Evolutionary conservation across 2,888 invertebrate genomes (phyloP), one percentile per base, ranked within the genome.

Genomic region (Brenthis hecate): DNA sequence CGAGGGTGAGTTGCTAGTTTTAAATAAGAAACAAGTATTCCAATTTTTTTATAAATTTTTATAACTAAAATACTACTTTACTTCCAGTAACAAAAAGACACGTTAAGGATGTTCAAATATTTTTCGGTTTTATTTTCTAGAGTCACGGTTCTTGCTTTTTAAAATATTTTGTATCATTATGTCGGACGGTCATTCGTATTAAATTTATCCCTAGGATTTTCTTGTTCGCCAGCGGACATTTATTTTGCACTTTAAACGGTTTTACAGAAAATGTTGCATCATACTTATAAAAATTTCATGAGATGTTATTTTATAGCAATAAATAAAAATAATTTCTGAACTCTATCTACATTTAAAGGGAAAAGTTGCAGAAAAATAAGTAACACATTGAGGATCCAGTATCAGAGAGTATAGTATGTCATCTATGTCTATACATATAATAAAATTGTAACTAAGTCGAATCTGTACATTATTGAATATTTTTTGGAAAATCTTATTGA

Each of bases 181-280:
- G 50, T 32, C 28, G 6, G 28, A 16, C 50, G 28, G 16, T 60
- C n/a, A 47, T 48, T 48, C 47, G 32, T 58, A 43, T 32, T 54
- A 66, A 58, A 66, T 66, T 53, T 57, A 54, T 58, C 58, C 23
- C 53, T 16, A 36, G 65, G 58, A 58, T 58, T 66, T 66, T 19
- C 58, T 66, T 47, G 47, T 48, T 43, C 47, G n/a, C 51, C 16
- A 51, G 47, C 28, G 58, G 47, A 66, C 47, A 47, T 60, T 66
- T 58, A 47, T 58, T 43, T 51, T 53, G 6, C 13, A 54, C 48
- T 47, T 57, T 53, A 66, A 58, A 43, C 47, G 43, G 13, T 16
- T n/a, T 47, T 53, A 36, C 47, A 28, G 43, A 50, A 50, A 50
- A 60, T 60, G 2, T 50, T 23, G 28, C n/a, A 28, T 60, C 16